A percentile compares a stretch with the other conserved stretches of the same genome.
These are phyloP conservation scores for Vanessa tameamea DNA, from an alignment of 1,140 invertebrate genomes.

Conservation along the genomic window DNA sequence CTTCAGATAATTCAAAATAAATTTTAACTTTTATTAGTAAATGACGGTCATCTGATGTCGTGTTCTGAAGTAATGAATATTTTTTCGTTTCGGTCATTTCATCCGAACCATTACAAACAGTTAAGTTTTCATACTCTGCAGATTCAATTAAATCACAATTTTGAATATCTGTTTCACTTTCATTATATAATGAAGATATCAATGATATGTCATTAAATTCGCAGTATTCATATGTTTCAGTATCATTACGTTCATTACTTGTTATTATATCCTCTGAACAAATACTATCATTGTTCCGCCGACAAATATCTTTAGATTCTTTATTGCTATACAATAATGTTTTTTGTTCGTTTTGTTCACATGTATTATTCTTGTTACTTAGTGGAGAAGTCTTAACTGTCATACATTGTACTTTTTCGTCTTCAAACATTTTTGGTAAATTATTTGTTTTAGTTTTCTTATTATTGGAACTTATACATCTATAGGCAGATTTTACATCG, in stretches of 20 bases:
- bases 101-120: neutral
- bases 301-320: neutral
- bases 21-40: neutral
- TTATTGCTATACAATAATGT: neutral
- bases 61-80: neutral
- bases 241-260: neutral
- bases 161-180: neutral
- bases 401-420: neutral
- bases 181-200: neutral
- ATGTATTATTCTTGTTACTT: neutral
- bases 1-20: conserved; percentile 3
- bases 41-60: neutral
- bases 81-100: neutral
- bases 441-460: conserved; percentile 16
- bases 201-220: neutral
- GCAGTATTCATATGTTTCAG: neutral
- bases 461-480: conserved; percentile 35
- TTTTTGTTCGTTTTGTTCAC: neutral
- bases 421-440: neutral
- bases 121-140: neutral
- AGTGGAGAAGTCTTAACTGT: neutral
- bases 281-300: neutral
- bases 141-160: neutral
- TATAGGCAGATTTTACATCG: conserved; percentile 53
- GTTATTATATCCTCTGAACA: neutral